Percentiles rank a stretch among this genome's conserved stretches.
These are phyloP conservation scores for Sardinella longiceps DNA, from an alignment of 2,797 vertebrate species.

Conservation along the genomic window DNA sequence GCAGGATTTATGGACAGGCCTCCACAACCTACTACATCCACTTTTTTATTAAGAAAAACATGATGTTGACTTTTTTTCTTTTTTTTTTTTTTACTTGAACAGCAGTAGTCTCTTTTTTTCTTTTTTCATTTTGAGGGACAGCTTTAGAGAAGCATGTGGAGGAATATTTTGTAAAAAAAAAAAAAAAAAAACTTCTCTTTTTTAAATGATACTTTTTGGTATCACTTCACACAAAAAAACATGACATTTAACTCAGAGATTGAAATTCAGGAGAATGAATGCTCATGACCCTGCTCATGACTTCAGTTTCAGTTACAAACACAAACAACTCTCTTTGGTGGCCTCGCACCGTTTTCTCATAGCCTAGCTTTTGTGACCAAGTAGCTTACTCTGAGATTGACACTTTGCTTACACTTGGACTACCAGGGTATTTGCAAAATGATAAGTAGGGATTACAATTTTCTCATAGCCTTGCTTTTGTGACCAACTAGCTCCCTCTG, in stretches of 20 bases:
- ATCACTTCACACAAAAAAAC: neutral
- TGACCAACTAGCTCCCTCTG: too few species aligned
- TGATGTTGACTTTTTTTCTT: neutral
- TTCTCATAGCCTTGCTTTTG: too few species aligned
- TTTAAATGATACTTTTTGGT: too few species aligned
- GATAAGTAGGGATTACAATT: too few species aligned
- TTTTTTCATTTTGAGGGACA: neutral
- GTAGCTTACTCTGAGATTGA: too few species aligned
- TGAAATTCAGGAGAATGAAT: neutral
- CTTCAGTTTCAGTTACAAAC: neutral
- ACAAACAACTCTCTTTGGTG: neutral
- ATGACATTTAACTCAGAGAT: neutral
- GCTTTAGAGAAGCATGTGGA: too few species aligned
- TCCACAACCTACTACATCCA: neutral
- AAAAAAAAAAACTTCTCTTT: too few species aligned
- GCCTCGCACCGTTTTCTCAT: neutral
- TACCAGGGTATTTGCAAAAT: too few species aligned
- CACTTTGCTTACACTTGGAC: too few species aligned
- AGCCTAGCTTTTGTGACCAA: too few species aligned
- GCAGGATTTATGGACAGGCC: constrained; percentile 4
- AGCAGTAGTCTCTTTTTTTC: neutral
- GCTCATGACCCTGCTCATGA: neutral
- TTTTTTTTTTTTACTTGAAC: neutral
- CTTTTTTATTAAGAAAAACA: neutral
- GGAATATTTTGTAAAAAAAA: too few species aligned